These are phyloP conservation scores for Chaenogobius annularis DNA, from an alignment of 2,113 vertebrate genomes.

Conservation along the genomic window DNA sequence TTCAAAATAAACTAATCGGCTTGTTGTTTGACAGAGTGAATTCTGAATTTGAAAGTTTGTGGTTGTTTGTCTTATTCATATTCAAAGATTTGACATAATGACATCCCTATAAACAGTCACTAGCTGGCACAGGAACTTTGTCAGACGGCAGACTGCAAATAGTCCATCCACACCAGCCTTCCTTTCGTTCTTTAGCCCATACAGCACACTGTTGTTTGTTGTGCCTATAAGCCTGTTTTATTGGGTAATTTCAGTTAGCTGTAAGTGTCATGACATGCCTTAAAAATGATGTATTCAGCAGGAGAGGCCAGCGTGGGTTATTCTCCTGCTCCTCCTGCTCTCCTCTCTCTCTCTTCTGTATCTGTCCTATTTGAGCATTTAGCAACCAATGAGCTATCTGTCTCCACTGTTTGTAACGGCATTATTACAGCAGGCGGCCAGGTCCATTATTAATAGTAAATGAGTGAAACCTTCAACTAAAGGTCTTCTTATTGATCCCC, in stretches of 20 bases:
- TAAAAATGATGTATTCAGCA: not conserved
- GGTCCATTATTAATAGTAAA: slow-evolving; percentile 68
- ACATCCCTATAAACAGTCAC: not conserved
- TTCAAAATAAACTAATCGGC: too few relatives aligned
- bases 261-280: not conserved
- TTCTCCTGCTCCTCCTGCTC: not conserved
- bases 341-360: slow-evolving; percentile 2
- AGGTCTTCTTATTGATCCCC: slow-evolving; percentile 69
- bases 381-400: slow-evolving; percentile 44
- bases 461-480: slow-evolving; percentile 53
- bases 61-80: not conserved
- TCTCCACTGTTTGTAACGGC: slow-evolving; percentile 48
- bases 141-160: not conserved
- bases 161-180: not conserved
- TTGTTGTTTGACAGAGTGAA: not conserved
- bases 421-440: slow-evolving; percentile 52
- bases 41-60: too few relatives aligned
- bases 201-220: not conserved
- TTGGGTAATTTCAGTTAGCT: slow-evolving; percentile 15
- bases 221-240: not conserved
- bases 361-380: slow-evolving; percentile 23
- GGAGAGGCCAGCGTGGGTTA: not conserved
- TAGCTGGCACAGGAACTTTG: not conserved
- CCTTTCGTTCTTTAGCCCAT: not conserved
- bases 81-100: not conserved